These are phyloP conservation scores for Dione vanillae DNA, from an alignment of 2,888 invertebrate genomes.

Conservation along the genomic window DNA sequence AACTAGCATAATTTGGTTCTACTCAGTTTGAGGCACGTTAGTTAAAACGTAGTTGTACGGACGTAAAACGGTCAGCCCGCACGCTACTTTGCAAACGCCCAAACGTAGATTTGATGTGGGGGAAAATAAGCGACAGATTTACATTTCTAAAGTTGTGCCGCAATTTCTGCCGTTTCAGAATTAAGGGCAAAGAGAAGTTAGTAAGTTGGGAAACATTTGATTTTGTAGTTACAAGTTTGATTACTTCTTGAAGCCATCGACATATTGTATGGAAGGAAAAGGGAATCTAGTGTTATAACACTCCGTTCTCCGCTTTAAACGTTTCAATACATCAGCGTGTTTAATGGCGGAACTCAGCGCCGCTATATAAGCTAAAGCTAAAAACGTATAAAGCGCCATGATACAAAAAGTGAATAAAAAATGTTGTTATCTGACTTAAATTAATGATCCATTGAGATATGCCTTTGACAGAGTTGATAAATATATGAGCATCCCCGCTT, in stretches of 20 bases:
- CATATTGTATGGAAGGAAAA: no score
- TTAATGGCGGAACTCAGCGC: no score
- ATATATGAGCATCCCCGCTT: neutral
- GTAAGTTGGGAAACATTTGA: neutral
- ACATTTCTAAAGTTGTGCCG: slow-evolving; percentile 11
- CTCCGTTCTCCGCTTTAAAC: no score
- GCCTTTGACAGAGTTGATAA: neutral
- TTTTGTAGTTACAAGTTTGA: neutral
- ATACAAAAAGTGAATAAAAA: neutral
- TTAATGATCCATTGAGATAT: neutral
- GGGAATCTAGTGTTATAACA: no score
- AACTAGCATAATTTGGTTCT: slow-evolving; percentile 15
- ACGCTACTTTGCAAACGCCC: slow-evolving; percentile 31
- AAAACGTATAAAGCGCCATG: neutral
- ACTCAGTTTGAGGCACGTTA: slow-evolving; percentile 29
- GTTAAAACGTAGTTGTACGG: slow-evolving; percentile 26
- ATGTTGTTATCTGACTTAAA: neutral
- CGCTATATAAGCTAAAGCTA: neutral
- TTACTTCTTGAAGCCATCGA: neutral
- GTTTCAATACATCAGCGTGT: no score
- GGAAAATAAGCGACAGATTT: slow-evolving; percentile 30
- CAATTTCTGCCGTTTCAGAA: slow-evolving; percentile 10
- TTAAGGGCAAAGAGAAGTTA: neutral
- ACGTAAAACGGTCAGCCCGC: slow-evolving; percentile 33
- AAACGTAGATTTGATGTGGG: slow-evolving; percentile 29